Conservation (phyloP, 1,140 invertebrate species). For the Dreissena polymorpha region DNA sequence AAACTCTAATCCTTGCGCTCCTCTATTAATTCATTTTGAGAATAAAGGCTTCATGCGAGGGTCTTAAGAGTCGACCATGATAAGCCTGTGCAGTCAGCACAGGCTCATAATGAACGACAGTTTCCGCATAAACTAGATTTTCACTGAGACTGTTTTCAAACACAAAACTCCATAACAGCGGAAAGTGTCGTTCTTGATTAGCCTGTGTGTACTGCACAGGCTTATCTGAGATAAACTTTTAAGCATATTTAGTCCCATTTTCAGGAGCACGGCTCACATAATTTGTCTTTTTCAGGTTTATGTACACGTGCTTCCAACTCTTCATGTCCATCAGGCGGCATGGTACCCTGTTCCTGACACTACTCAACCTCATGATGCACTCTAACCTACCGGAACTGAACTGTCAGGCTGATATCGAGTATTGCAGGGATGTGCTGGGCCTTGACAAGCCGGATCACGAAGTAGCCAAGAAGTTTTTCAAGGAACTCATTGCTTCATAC, state of each 20-base stretch:
- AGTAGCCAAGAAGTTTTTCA: constrained; percentile 32
- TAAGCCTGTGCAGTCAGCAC: background rate
- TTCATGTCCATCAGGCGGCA: constrained; percentile 41
- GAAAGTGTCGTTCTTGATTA: no score
- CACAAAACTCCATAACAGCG: no score
- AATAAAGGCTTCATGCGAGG: background rate
- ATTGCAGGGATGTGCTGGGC: constrained; percentile 31
- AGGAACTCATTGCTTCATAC: constrained; percentile 17
- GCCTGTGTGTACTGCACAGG: no score
- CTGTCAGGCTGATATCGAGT: constrained; percentile 27
- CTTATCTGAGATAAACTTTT: no score
- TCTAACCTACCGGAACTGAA: constrained; percentile 43
- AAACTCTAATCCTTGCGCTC: background rate
- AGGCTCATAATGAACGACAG: no score
- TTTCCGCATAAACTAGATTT: no score
- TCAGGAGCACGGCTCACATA: background rate
- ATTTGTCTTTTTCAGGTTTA: constrained; percentile 33
- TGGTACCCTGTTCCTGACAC: constrained; percentile 33
- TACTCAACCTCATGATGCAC: constrained; percentile 45
- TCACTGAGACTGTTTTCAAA: no score
- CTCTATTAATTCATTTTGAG: background rate
- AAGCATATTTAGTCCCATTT: background rate
- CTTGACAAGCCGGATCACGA: constrained; percentile 45
- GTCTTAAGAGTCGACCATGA: background rate
- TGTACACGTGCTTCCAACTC: constrained; percentile 30